A percentile compares a stretch with the other conserved stretches of the same genome.
Evolutionary conservation across 2,888 invertebrate species (phyloP).

Genomic region (Morpho deidamia): DNA sequence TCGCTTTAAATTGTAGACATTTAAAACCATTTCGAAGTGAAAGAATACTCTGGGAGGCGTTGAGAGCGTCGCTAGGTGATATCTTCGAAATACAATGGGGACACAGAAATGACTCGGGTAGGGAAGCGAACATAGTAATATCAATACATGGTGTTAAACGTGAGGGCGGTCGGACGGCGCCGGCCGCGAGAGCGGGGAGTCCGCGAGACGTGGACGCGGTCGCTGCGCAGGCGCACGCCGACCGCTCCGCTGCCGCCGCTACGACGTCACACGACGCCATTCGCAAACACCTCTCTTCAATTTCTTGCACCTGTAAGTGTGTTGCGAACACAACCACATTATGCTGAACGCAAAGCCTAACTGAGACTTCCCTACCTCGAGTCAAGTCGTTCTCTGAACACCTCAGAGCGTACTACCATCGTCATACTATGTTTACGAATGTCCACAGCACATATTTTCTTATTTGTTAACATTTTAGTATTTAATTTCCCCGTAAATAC

Average conservation of each 20-base stretch:
- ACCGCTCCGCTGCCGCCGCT: conserved; percentile 34
- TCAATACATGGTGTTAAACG: conserved; percentile 44
- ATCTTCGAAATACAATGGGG: background rate
- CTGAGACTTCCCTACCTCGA: conserved; percentile 66
- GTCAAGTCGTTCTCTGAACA: conserved; percentile 67
- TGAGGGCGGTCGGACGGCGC: conserved; percentile 35
- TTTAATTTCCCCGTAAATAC: conserved; percentile 77
- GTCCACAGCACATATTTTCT: conserved; percentile 19
- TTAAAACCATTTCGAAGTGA: conserved; percentile 12
- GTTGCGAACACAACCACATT: conserved; percentile 77
- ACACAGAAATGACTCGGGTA: conserved; percentile 62
- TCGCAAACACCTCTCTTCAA: conserved; percentile 51
- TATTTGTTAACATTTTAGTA: conserved; percentile 65
- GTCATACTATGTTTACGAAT: background rate
- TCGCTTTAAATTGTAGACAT: background rate
- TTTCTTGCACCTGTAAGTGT: conserved; percentile 73
- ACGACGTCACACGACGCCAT: conserved; percentile 15
- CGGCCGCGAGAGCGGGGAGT: conserved; percentile 23
- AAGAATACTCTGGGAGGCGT: conserved; percentile 44
- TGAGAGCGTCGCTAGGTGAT: conserved; percentile 41
- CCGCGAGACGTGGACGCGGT: conserved; percentile 25
- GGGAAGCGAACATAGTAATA: conserved; percentile 49
- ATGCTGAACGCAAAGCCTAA: conserved; percentile 72
- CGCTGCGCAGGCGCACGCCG: conserved; percentile 17
- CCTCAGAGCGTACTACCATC: conserved; percentile 36